Evolutionary conservation across 2,113 vertebrate genomes (phyloP).

Genomic region (Gymnobelideus leadbeateri): DNA sequence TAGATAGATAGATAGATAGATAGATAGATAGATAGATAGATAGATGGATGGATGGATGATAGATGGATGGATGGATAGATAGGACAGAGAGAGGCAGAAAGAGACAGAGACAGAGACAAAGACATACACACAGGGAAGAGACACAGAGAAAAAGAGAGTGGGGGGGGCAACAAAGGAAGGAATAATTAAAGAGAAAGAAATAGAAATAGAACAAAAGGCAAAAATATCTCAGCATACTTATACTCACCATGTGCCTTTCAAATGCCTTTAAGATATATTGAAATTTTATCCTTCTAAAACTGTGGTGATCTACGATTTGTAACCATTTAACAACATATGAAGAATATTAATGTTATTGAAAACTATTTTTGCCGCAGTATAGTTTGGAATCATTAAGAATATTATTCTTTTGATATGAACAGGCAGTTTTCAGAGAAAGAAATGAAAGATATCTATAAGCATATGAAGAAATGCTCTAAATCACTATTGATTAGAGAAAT

Average conservation of each 20-base stretch:
- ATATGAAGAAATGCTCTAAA: too few species aligned
- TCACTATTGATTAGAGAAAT: too few species aligned
- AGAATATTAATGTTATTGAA: background rate
- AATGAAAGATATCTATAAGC: too few species aligned
- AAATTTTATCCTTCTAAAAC: background rate
- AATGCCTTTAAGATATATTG: background rate
- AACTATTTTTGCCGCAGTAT: background rate
- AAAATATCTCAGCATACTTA: background rate
- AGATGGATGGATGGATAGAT: too few species aligned
- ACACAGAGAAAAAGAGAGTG: background rate
- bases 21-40: too few species aligned
- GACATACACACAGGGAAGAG: background rate
- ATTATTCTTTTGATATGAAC: too few species aligned
- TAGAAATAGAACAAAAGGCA: background rate
- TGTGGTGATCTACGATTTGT: background rate
- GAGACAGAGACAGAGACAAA: background rate
- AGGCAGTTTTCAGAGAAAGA: too few species aligned
- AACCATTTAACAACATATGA: background rate
- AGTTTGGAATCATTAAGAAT: background rate
- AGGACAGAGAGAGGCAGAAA: background rate
- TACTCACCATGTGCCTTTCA: background rate
- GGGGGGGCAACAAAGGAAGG: too few species aligned
- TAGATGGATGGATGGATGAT: rapidly evolving
- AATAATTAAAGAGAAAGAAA: background rate
- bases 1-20: too few species aligned